phyloP scores from a whole-genome alignment of 2,113 vertebrate genomes.

The Scalopus aquaticus region DNA sequence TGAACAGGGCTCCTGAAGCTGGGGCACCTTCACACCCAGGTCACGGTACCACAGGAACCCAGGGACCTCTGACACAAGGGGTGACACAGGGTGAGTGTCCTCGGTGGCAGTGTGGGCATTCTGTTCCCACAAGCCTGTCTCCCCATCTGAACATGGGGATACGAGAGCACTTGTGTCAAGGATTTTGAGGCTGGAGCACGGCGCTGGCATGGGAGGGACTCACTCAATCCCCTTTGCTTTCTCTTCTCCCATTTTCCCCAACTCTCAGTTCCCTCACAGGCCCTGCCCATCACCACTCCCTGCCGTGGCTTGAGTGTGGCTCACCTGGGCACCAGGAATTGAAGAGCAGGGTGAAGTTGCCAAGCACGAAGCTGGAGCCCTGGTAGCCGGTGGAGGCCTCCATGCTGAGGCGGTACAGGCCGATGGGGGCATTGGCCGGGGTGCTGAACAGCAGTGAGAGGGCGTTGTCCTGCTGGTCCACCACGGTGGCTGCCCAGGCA shows the following conservation, averaged over 20 bases:
- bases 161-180: neutral
- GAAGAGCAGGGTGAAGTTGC: slow-evolving; percentile 92
- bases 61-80: too few species aligned
- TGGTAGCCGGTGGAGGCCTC: slow-evolving; percentile 72
- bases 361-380: slow-evolving; percentile 81
- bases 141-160: neutral
- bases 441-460: slow-evolving; percentile 87
- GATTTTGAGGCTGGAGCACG: neutral
- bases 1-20: neutral
- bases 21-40: fast-evolving
- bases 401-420: slow-evolving; percentile 89
- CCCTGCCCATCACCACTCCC: neutral
- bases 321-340: slow-evolving; percentile 96
- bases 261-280: fast-evolving
- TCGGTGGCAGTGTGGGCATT: neutral
- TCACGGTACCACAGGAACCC: neutral
- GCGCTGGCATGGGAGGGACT: neutral
- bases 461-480: slow-evolving; percentile 80
- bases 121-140: neutral
- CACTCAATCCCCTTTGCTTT: neutral
- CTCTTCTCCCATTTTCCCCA: neutral
- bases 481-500: slow-evolving; percentile 86
- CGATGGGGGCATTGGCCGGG: slow-evolving; percentile 87
- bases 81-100: neutral
- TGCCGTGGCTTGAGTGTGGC: fast-evolving